phyloP scores from a whole-genome alignment of 2,797 vertebrate genomes.

The Bradypus variegatus region DNA sequence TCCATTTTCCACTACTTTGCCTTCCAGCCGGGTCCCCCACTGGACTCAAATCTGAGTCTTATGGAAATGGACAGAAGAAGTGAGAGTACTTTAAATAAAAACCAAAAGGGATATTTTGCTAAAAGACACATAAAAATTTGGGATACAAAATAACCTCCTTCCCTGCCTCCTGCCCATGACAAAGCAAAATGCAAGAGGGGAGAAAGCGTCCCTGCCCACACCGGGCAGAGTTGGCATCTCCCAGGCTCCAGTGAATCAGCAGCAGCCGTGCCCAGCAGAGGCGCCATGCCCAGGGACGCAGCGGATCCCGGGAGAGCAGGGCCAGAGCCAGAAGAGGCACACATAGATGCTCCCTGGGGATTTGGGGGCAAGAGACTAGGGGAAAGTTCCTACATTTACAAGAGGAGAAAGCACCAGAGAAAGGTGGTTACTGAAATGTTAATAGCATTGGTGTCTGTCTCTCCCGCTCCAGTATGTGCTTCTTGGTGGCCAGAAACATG shows the following conservation, averaged over 20 bases:
- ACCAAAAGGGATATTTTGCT: neutral
- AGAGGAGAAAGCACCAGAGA: neutral
- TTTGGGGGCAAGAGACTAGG: neutral
- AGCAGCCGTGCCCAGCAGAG: neutral
- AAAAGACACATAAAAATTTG: neutral
- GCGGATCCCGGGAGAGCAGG: neutral
- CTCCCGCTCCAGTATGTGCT: neutral
- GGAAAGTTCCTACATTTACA: neutral
- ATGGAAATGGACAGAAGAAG: neutral
- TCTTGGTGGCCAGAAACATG: neutral
- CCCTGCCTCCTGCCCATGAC: neutral
- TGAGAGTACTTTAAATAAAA: neutral
- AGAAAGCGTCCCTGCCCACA: neutral
- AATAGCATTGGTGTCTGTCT: neutral
- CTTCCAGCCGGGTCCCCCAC: neutral
- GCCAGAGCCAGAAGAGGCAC: neutral
- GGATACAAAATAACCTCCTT: neutral
- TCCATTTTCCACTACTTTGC: neutral
- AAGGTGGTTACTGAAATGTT: neutral
- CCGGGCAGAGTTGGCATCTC: neutral
- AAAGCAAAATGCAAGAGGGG: conserved; percentile 4
- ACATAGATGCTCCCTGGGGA: neutral
- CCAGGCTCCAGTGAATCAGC: conserved; percentile 18
- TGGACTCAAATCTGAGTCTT: neutral
- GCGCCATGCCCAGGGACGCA: neutral